A percentile compares a stretch with the other conserved stretches of the same genome.
Evolutionary conservation across 2,113 vertebrate genomes (phyloP).

Genomic region (Mormoops blainvillei): DNA sequence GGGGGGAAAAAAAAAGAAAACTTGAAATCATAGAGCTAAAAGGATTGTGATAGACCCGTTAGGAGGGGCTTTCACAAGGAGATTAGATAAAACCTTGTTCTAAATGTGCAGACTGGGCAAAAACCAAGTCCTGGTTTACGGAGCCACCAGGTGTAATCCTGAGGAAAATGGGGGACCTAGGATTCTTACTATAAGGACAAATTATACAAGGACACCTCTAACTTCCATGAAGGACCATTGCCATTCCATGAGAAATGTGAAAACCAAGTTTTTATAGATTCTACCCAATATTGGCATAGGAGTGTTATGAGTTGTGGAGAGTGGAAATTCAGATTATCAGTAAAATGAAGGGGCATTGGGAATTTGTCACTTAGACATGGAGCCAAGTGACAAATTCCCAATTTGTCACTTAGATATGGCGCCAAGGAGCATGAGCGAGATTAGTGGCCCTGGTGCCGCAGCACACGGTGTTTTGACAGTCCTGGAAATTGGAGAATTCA

Average conservation of each 20-base stretch:
- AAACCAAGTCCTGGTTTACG: neutral
- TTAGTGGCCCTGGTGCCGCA: neutral
- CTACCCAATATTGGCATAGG: neutral
- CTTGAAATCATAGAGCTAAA: neutral
- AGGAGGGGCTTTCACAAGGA: neutral
- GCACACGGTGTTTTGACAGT: neutral
- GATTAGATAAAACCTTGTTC: too few relatives aligned
- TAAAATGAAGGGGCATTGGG: neutral
- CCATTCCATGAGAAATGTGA: neutral
- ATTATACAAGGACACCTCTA: neutral
- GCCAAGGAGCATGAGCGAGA: neutral
- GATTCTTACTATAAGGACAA: neutral
- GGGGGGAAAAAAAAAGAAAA: neutral
- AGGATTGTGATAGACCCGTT: neutral
- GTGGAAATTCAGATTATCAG: neutral
- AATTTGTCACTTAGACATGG: neutral
- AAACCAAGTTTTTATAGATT: neutral
- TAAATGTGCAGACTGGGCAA: fast-evolving
- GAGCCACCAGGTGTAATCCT: neutral
- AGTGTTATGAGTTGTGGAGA: neutral
- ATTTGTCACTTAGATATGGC: neutral
- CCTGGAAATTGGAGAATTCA: neutral
- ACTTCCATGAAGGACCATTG: neutral
- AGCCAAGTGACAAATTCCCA: too few relatives aligned
- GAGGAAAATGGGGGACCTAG: neutral